Evolutionary conservation across 2,888 invertebrate species (phyloP).

Genomic region (Tupiocoris notatus): DNA sequence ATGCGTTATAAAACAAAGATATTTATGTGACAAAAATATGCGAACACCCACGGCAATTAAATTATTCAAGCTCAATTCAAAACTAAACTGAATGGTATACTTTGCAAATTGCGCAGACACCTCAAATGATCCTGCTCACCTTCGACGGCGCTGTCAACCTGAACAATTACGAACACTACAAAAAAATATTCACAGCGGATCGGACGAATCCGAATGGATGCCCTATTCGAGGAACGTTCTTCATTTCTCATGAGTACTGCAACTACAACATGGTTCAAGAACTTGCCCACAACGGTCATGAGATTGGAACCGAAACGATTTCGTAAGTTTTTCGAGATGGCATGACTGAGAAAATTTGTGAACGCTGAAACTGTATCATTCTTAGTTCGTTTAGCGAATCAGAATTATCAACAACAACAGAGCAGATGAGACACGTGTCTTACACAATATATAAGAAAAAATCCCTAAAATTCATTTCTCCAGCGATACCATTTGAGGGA

Average conservation of each 20-base stretch:
- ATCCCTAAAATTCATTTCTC: too few relatives aligned
- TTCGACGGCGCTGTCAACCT: slow-evolving; percentile 92
- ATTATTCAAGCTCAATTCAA: too few relatives aligned
- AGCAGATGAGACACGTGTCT: too few relatives aligned
- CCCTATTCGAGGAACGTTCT: slow-evolving; percentile 86
- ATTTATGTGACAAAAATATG: too few relatives aligned
- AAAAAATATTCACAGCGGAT: slow-evolving; percentile 76
- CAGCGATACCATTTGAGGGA: too few relatives aligned
- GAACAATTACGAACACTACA: slow-evolving; percentile 85
- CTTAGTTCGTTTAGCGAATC: too few relatives aligned
- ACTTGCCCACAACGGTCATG: slow-evolving; percentile 84
- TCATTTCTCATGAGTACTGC: slow-evolving; percentile 83
- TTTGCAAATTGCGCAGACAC: slow-evolving; percentile 70
- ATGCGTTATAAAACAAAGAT: too few relatives aligned
- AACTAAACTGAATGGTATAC: too few relatives aligned
- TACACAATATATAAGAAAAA: too few relatives aligned
- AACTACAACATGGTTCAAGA: slow-evolving; percentile 92
- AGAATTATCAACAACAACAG: too few relatives aligned
- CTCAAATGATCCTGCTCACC: slow-evolving; percentile 88
- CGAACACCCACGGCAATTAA: not conserved
- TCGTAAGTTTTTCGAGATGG: slow-evolving; percentile 60
- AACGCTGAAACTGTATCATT: too few relatives aligned
- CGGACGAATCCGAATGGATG: slow-evolving; percentile 87
- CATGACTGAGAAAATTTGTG: too few relatives aligned
- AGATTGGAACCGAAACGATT: slow-evolving; percentile 71